These are phyloP conservation scores for Enhydra lutris DNA, from an alignment of 2,113 vertebrate species.

Conservation along the genomic window DNA sequence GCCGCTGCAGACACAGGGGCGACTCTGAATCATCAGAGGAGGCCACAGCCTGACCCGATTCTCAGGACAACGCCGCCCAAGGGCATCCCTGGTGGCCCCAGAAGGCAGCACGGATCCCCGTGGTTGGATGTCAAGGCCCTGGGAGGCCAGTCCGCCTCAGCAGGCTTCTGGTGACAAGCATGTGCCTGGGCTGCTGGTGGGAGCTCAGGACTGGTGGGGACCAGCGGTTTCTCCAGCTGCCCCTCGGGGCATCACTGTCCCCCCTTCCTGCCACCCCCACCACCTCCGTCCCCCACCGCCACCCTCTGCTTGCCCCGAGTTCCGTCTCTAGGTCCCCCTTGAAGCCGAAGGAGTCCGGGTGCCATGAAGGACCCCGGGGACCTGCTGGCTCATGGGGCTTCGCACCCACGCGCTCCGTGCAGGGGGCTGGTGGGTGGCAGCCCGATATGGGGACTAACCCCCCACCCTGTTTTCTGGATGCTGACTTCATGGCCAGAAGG, in stretches of 20 bases:
- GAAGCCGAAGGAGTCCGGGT: background rate
- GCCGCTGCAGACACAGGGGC: rapidly evolving
- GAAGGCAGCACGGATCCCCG: no score
- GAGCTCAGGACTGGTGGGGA: background rate
- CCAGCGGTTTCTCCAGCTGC: no score
- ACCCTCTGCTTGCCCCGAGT: no score
- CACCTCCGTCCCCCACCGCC: background rate
- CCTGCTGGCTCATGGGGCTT: rapidly evolving
- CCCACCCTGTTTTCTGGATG: background rate
- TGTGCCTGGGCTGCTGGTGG: background rate
- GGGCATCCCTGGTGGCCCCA: background rate
- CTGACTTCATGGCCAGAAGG: background rate
- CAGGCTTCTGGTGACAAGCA: rapidly evolving
- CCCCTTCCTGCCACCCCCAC: rapidly evolving
- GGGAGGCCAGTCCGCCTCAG: background rate
- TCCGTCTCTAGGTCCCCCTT: background rate
- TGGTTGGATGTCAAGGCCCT: background rate
- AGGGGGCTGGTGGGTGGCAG: no score
- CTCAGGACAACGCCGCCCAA: background rate
- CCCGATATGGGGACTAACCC: background rate
- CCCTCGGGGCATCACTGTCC: background rate
- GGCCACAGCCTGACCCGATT: background rate
- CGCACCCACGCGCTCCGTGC: rapidly evolving
- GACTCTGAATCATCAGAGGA: background rate
- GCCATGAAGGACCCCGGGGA: background rate